These are phyloP conservation scores for Acrocephalus arundinaceus DNA, from an alignment of 2,113 vertebrate species.

Conservation along the genomic window DNA sequence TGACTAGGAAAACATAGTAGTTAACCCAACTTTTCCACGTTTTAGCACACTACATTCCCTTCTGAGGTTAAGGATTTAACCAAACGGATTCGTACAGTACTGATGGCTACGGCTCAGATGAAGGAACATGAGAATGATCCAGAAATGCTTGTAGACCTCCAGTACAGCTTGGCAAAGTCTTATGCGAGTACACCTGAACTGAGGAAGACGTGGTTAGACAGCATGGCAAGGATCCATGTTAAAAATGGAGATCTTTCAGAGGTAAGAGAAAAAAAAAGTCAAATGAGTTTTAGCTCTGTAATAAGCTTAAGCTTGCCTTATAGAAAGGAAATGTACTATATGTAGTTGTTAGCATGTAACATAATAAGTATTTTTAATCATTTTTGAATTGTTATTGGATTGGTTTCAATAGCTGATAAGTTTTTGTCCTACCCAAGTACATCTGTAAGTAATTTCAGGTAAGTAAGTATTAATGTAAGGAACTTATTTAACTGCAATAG, in stretches of 20 bases:
- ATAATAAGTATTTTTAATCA: neutral
- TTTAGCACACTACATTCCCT: constrained; percentile 93
- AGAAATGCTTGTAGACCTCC: constrained; percentile 98
- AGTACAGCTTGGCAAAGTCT: constrained; percentile 97
- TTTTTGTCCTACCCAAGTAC: neutral
- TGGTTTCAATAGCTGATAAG: neutral
- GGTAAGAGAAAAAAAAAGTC: constrained; percentile 60
- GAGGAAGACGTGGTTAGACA: constrained; percentile 97
- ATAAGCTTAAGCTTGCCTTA: neutral
- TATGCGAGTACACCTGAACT: constrained; percentile 97
- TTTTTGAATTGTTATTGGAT: neutral
- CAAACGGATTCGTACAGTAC: constrained; percentile 94
- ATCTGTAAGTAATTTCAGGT: neutral
- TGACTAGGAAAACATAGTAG: neutral
- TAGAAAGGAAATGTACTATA: neutral
- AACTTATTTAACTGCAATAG: neutral
- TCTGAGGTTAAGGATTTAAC: constrained; percentile 97
- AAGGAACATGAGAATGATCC: constrained; percentile 98
- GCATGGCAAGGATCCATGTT: constrained; percentile 98
- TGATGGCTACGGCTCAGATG: constrained; percentile 99
- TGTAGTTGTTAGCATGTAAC: neutral
- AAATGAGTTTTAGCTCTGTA: neutral
- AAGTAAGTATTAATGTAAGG: neutral
- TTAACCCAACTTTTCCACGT: neutral
- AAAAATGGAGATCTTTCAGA: constrained; percentile 97